Percentiles rank a stretch among this genome's conserved stretches.
Conservation (phyloP, 2,113 vertebrate species). For the Pelodiscus sinensis region DNA sequence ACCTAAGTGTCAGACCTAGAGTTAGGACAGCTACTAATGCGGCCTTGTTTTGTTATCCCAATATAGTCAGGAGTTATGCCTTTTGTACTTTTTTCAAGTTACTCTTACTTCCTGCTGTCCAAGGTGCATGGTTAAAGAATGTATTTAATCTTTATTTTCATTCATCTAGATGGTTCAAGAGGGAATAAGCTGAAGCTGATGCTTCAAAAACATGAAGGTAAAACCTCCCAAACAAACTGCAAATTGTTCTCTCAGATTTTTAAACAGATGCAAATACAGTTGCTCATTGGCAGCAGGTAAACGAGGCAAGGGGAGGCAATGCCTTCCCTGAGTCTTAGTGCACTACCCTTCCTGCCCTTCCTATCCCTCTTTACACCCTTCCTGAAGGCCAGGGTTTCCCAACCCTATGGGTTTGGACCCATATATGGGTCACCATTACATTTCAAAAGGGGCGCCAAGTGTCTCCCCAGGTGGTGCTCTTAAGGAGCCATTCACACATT, state of each 20-base stretch:
- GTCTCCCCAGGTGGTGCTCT: too few relatives aligned
- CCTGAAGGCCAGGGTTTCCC: too few relatives aligned
- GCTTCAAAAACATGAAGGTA: slow-evolving; percentile 86
- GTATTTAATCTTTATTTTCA: slow-evolving; percentile 19
- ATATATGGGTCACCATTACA: too few relatives aligned
- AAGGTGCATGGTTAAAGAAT: not conserved
- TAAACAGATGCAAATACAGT: fast-evolving
- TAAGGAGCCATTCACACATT: too few relatives aligned
- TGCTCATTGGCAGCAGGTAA: too few relatives aligned
- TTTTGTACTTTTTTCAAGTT: not conserved
- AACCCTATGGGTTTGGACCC: too few relatives aligned
- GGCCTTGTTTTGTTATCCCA: not conserved
- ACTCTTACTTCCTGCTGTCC: not conserved
- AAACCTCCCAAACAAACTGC: not conserved
- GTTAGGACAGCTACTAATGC: not conserved
- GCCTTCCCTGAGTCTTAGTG: too few relatives aligned
- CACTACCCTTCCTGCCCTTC: too few relatives aligned
- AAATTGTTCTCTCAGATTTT: not conserved
- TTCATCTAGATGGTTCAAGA: slow-evolving; percentile 79
- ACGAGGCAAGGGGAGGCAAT: too few relatives aligned
- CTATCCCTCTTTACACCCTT: too few relatives aligned
- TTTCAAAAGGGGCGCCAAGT: too few relatives aligned
- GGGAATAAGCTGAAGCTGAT: slow-evolving; percentile 85
- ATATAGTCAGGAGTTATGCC: not conserved
- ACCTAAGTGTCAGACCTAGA: fast-evolving